These are phyloP conservation scores for Macrostomum cliftonense DNA, from an alignment of 2,888 invertebrate species.

Conservation along the genomic window DNA sequence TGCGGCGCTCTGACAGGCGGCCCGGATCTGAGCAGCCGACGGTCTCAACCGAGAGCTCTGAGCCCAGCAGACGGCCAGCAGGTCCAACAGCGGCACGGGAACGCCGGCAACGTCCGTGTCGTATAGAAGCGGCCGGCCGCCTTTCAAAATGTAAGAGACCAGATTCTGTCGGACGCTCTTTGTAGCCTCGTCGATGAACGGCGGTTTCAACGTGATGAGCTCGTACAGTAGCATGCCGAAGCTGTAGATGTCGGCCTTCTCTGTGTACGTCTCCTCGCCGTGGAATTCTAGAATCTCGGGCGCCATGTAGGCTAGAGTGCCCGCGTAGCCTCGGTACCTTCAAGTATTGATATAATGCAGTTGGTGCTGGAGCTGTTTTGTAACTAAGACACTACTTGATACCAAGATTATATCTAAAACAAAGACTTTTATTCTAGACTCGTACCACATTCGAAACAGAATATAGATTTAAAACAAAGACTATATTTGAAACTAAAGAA, in stretches of 20 bases:
- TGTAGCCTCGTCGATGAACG: constrained; percentile 50
- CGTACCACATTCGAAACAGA: too few species aligned
- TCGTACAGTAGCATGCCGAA: constrained; percentile 97
- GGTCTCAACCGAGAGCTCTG: constrained; percentile 60
- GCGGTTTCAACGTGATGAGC: constrained; percentile 70
- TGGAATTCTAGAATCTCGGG: constrained; percentile 94
- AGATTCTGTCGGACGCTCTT: constrained; percentile 66
- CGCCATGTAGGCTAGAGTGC: constrained; percentile 89
- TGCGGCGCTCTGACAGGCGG: constrained; percentile 48
- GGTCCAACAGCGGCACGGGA: constrained; percentile 57
- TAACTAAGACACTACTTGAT: too few species aligned
- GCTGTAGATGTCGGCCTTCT: constrained; percentile 93
- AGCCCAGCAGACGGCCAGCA: constrained; percentile 89
- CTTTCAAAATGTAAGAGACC: constrained; percentile 84
- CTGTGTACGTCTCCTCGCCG: constrained; percentile 93
- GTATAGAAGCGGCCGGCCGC: constrained; percentile 65
- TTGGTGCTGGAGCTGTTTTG: too few species aligned
- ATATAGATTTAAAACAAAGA: too few species aligned
- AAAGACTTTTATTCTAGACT: too few species aligned
- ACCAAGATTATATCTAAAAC: too few species aligned
- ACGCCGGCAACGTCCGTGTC: constrained; percentile 30
- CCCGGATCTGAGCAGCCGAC: constrained; percentile 57
- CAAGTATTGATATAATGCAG: too few species aligned
- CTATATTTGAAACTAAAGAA: too few species aligned
- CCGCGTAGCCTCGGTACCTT: constrained; percentile 60